Evolutionary conservation across 2,113 vertebrate species (phyloP), one percentile per base, ranked within the genome.

Genomic region (Pseudorasbora parva): DNA sequence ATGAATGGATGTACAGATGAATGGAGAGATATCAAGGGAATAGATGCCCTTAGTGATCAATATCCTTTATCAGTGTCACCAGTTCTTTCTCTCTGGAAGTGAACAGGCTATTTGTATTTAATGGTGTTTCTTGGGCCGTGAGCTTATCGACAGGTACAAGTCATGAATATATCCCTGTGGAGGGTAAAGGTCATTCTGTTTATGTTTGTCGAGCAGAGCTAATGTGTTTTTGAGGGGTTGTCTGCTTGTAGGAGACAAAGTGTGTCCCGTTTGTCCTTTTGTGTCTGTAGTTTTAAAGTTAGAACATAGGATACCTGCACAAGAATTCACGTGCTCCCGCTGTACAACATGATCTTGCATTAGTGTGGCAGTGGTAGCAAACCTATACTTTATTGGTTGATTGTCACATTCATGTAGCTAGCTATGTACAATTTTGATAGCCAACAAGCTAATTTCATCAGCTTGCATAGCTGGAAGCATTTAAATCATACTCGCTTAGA

Each of bases 11-110:
- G 27, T n/a, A 82, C 27, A 59, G 76, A 85, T 83, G 66, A 83
- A 85, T 86, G 37, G 74, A 78, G 54, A 72, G 43, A 83, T 83
- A 71, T 75, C 78, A 64, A 82, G 84, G 83, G 59, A 85, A 77
- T 76, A 87, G 84, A 84, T 86, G 82, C 85, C 84, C 79, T 59
- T 81, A 56, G 80, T 86, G 83, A 88, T 81, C 84, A 81, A 83
- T 84, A 83, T 60, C 83, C 81, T 84, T 81, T 83, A 85, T 75
- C 60, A 77, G 82, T 81, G 84, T 84, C 83, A 25, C 57, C 71
- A 71, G 72, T 81, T 81, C 54, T 72, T 68, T 82, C 37, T 79
- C 47, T 76, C 7, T 82, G 64, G 83, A 73, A 57, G 47, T 41
- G 21, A 75, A 57, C 33, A 83, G 57, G 23, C 68, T 69, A 57